phyloP scores from a whole-genome alignment of 2,113 vertebrate genomes.

The Antechinus flavipes region DNA sequence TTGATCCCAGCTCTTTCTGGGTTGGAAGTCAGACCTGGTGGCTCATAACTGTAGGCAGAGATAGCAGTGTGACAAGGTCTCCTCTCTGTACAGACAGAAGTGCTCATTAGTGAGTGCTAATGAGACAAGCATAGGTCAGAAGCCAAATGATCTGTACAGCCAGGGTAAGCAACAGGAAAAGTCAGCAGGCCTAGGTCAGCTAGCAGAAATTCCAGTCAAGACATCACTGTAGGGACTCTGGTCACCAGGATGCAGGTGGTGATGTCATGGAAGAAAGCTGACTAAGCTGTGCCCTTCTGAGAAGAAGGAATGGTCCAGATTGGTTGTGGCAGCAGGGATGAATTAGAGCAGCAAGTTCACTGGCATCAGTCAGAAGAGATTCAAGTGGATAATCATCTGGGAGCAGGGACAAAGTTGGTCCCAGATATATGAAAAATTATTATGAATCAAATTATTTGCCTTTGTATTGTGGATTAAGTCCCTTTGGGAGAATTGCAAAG shows the following conservation, averaged over 20 bases:
- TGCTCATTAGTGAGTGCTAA: slow-evolving; percentile 61
- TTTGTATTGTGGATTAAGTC: background rate
- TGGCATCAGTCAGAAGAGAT: background rate
- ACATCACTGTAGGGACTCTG: background rate
- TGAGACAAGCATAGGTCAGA: slow-evolving; percentile 53
- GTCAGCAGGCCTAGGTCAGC: slow-evolving; percentile 29
- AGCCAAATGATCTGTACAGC: slow-evolving; percentile 3
- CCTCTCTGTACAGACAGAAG: slow-evolving; percentile 32
- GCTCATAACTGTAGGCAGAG: slow-evolving; percentile 9
- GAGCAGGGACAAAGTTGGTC: background rate
- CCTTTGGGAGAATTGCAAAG: background rate
- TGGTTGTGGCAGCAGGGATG: background rate
- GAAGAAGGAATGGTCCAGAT: slow-evolving; percentile 3
- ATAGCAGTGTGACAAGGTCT: slow-evolving; percentile 20
- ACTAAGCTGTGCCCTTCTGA: background rate
- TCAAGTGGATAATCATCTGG: slow-evolving; percentile 23
- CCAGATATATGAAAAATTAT: slow-evolving; percentile 21
- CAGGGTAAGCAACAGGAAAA: background rate
- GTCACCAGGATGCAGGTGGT: background rate
- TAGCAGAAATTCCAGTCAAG: slow-evolving; percentile 3
- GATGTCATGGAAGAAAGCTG: background rate
- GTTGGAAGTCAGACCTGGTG: background rate
- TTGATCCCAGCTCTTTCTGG: slow-evolving; percentile 15
- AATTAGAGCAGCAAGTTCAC: slow-evolving; percentile 9
- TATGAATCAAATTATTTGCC: slow-evolving; percentile 2